phyloP scores from a whole-genome alignment of 2,797 vertebrate species.

The Urocyon cinereoargenteus region DNA sequence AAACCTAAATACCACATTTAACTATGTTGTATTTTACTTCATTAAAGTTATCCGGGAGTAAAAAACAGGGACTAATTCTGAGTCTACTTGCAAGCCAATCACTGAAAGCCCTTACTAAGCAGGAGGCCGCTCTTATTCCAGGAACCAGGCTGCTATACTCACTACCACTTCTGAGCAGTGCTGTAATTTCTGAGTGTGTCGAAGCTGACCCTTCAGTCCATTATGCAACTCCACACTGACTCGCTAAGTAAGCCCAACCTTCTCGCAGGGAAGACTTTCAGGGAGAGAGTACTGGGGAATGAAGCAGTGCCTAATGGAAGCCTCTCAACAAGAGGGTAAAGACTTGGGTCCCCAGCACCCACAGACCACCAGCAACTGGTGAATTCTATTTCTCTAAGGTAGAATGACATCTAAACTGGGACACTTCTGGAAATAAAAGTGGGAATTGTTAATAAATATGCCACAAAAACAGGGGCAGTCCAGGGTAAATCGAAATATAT shows the following conservation, averaged over 20 bases:
- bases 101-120: neutral
- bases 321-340: neutral
- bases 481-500: neutral
- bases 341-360: neutral
- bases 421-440: neutral
- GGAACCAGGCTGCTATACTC: neutral
- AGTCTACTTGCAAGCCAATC: neutral
- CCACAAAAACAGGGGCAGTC: neutral
- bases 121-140: neutral
- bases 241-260: neutral
- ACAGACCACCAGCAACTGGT: neutral
- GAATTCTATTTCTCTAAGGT: neutral
- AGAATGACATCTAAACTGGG: neutral
- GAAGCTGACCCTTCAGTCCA: neutral
- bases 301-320: neutral
- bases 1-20: constrained; percentile 24
- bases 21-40: neutral
- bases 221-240: neutral
- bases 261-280: neutral
- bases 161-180: neutral
- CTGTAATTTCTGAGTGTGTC: neutral
- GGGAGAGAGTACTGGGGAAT: neutral
- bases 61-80: constrained; percentile 2
- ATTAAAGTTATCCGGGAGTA: neutral
- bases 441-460: neutral